These are phyloP conservation scores for Nyctibius bracteatus DNA, from an alignment of 2,113 vertebrate genomes.

Conservation along the genomic window DNA sequence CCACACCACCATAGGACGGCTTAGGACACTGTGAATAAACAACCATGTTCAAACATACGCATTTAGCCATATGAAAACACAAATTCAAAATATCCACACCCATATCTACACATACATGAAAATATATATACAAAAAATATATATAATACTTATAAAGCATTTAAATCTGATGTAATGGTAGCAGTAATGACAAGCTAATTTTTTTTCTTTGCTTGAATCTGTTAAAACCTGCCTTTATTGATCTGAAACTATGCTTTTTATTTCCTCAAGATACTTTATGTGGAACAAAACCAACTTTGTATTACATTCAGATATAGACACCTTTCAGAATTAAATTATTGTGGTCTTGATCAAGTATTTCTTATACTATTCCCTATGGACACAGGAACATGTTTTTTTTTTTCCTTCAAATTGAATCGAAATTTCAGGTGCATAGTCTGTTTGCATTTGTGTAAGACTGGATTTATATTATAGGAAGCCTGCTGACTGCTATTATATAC, in stretches of 20 bases:
- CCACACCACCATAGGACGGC: not conserved
- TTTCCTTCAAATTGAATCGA: conserved; percentile 37
- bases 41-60: not conserved
- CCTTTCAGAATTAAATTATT: not conserved
- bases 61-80: not conserved
- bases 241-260: not conserved
- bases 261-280: not conserved
- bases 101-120: not conserved
- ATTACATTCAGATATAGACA: not conserved
- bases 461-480: conserved; percentile 57
- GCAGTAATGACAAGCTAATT: not conserved
- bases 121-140: not conserved
- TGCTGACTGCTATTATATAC: conserved; percentile 37
- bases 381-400: not conserved
- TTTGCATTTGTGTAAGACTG: conserved; percentile 47
- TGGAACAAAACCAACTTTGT: not conserved
- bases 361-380: not conserved
- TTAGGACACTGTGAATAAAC: not conserved
- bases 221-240: not conserved
- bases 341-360: not conserved
- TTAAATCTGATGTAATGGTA: not conserved
- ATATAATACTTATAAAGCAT: not conserved
- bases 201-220: not conserved
- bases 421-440: conserved; percentile 47
- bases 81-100: not conserved